phyloP scores from a whole-genome alignment of 2,113 vertebrate species.

The Hiodon tergisus region DNA sequence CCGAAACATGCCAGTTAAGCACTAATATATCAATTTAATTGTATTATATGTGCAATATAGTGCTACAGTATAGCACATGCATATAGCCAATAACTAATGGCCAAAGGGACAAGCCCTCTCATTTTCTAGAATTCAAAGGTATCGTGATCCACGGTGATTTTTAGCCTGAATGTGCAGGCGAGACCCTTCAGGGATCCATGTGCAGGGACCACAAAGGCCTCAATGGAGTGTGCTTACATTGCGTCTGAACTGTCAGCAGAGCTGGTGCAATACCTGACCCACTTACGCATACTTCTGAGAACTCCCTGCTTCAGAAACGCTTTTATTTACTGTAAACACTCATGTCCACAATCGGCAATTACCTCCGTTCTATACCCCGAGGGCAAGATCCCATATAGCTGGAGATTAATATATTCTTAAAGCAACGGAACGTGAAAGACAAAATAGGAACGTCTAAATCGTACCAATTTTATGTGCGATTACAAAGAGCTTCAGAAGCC shows the following conservation, averaged over 20 bases:
- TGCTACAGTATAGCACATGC: too few relatives aligned
- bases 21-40: background rate
- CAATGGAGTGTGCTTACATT: background rate
- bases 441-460: constrained; percentile 3
- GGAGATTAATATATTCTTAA: constrained; percentile 11
- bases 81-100: too few relatives aligned
- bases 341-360: constrained; percentile 10
- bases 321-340: background rate
- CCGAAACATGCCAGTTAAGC: background rate
- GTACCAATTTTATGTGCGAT: background rate
- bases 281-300: background rate
- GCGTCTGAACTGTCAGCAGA: background rate
- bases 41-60: too few relatives aligned
- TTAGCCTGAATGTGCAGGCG: background rate
- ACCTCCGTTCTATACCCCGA: constrained; percentile 5
- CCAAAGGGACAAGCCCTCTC: too few relatives aligned
- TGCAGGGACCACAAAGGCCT: background rate
- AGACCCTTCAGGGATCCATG: background rate
- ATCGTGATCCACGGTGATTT: background rate
- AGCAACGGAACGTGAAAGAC: background rate
- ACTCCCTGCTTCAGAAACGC: too few relatives aligned
- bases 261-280: background rate
- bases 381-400: background rate
- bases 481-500: background rate
- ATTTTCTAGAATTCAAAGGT: too few relatives aligned